phyloP scores from a whole-genome alignment of 2,113 vertebrate species.

The Dipodomys spectabilis region DNA sequence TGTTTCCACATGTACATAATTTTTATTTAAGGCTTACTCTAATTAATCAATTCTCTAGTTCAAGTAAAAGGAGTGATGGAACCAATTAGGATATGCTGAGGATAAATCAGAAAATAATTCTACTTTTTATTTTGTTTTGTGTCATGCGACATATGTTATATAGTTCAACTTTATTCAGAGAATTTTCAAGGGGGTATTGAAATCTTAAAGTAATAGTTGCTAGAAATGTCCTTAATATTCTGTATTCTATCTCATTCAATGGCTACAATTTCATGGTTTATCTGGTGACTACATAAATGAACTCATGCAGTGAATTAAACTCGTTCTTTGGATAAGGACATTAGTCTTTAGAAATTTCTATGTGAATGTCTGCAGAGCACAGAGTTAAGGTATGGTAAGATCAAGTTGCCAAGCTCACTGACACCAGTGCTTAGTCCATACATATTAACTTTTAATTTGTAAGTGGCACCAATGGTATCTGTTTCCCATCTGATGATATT shows the following conservation, averaged over 20 bases:
- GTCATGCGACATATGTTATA: neutral
- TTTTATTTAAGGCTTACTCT: neutral
- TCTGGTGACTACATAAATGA: neutral
- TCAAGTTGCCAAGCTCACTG: too few species aligned
- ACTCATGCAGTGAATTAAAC: neutral
- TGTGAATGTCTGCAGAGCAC: neutral
- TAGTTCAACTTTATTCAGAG: neutral
- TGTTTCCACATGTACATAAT: neutral
- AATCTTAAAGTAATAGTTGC: neutral
- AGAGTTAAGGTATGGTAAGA: neutral
- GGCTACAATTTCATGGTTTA: neutral
- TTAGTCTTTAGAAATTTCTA: neutral
- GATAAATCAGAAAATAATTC: neutral
- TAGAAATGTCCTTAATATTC: neutral
- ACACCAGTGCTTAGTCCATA: neutral
- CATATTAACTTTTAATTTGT: neutral
- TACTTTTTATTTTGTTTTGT: conserved; percentile 35
- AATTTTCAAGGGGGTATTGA: neutral
- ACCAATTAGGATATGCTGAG: neutral
- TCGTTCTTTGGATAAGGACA: neutral
- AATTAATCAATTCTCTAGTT: neutral
- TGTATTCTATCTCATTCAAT: neutral
- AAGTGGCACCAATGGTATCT: rapidly evolving
- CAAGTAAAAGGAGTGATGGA: neutral
- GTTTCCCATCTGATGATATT: neutral